Base-by-base conservation (phyloP, 1,140 invertebrate species). In the Drosophila navojoa region DNA sequence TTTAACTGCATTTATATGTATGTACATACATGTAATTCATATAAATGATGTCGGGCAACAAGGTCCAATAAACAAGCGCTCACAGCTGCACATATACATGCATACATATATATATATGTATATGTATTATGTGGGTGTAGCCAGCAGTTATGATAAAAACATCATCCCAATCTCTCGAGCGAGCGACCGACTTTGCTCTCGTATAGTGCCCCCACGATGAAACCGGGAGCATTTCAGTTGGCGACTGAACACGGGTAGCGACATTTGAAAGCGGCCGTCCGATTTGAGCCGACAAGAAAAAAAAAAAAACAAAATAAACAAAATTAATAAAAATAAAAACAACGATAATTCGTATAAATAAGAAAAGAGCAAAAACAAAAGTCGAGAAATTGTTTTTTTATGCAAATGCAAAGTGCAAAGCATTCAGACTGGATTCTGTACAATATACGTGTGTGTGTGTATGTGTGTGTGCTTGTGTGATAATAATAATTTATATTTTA, bases 361-460 rank as follows among this genome's bases (percentile, higher is more conserved):
- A n/a, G n/a, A 22, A 22, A 22, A 22, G 2, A 67, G 40, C 35
- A 62, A 57, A 58, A 42, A 42, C n/a, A 53, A 63, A 64, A 70
- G 47, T 62, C 81, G 58, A 77, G 27, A 74, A 77, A 85, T 85
- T 60, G 49, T 47, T 45, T 70, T 64, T 76, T 73, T 70, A 84
- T 80, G 77, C 63, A 85, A 84, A 80, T 85, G 35, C 49, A 57
- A 77, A 85, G 81, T 84, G 80, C 52, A 75, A 68, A 67, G 71
- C 76, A 66, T 63, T 67, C 40, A 40, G 63, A 69, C 76, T 76
- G 69, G 68, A 77, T 77, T 73, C 45, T 42, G 38, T 61, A n/a
- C 44, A 6, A 42, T n/a, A 19, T 11, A 9, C 10, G 22, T 45
- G 55, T 29, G 60, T 63, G 68, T 3, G 25, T 77, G 13, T 40